A percentile compares a stretch with the other conserved stretches of the same genome.
These are phyloP conservation scores for Pristionchus entomophagus DNA, from an alignment of 2,888 invertebrate species.

Conservation along the genomic window DNA sequence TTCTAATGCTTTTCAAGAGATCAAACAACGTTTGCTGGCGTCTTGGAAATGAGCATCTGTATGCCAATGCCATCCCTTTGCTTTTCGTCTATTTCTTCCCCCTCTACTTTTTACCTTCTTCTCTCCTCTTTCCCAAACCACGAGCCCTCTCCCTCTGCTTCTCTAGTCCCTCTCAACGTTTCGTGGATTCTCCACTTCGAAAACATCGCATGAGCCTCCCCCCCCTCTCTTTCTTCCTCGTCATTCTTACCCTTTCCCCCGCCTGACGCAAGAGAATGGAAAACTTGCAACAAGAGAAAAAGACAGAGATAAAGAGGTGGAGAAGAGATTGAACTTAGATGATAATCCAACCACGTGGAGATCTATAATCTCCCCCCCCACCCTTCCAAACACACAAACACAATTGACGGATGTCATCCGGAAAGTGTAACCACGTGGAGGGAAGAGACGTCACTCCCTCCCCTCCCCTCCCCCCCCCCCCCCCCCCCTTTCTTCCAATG, in stretches of 20 bases:
- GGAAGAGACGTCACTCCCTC: not conserved
- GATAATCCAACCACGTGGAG: conserved; percentile 3
- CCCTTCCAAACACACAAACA: conserved; percentile 6
- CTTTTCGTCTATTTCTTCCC: not conserved
- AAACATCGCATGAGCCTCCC: conserved; percentile 3
- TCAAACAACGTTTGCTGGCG: conserved; percentile 31
- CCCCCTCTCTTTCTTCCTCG: not conserved
- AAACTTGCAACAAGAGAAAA: not conserved
- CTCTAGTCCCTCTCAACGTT: not conserved
- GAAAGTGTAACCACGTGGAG: conserved; percentile 27
- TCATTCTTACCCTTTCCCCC: conserved; percentile 3
- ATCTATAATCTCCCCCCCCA: not conserved
- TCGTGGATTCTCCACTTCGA: conserved; percentile 9
- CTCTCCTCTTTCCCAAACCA: conserved; percentile 4
- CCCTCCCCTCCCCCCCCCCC: not conserved
- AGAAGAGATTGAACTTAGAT: not conserved
- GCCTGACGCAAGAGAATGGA: not conserved
- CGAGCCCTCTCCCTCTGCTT: not conserved
- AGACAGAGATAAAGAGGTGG: not conserved
- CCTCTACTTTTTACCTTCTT: not conserved
- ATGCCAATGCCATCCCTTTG: not conserved
- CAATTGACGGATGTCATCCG: conserved; percentile 17
- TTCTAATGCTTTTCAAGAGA: conserved; percentile 10
- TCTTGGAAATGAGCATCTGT: conserved; percentile 35
- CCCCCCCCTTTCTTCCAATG: too few relatives aligned